Evolutionary conservation across 2,113 vertebrate species (phyloP).

Genomic region (Hymenochirus boettgeri): DNA sequence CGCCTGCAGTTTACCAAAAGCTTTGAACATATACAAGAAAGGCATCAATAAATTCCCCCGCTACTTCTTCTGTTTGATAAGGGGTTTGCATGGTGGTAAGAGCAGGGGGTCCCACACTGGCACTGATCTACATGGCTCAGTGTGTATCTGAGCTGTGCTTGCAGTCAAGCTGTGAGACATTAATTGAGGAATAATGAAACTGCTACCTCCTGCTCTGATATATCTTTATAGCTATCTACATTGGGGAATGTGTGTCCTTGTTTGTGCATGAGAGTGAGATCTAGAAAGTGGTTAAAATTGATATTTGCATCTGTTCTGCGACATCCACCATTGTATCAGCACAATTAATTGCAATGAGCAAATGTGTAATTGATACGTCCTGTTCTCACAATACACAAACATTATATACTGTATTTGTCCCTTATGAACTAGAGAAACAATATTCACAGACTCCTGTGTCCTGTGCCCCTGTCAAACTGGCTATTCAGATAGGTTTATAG

Average conservation of each 20-base stretch:
- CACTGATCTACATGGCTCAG: constrained; percentile 34
- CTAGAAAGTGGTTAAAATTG: constrained; percentile 13
- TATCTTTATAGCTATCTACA: constrained; percentile 7
- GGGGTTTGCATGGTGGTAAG: constrained; percentile 17
- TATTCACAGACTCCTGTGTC: too few relatives aligned
- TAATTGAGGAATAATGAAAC: constrained; percentile 42
- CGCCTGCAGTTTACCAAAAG: constrained; percentile 24
- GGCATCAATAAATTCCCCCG: constrained; percentile 32
- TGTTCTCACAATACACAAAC: too few relatives aligned
- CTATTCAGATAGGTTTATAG: too few relatives aligned
- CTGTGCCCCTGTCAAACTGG: too few relatives aligned
- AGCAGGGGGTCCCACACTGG: constrained; percentile 29
- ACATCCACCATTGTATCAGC: too few relatives aligned
- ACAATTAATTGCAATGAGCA: too few relatives aligned
- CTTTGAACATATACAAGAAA: constrained; percentile 12
- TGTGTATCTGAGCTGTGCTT: constrained; percentile 10
- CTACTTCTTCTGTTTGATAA: constrained; percentile 36
- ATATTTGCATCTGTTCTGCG: background rate
- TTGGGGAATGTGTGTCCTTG: constrained; percentile 9
- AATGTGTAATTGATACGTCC: too few relatives aligned
- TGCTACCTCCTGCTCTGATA: constrained; percentile 14
- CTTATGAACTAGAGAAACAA: too few relatives aligned
- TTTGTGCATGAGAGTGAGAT: constrained; percentile 2
- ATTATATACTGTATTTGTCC: too few relatives aligned
- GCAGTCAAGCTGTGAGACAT: constrained; percentile 24